Evolutionary conservation across 2,113 vertebrate species (phyloP), one percentile per base, ranked within the genome.

Genomic region (Cervus canadensis): DNA sequence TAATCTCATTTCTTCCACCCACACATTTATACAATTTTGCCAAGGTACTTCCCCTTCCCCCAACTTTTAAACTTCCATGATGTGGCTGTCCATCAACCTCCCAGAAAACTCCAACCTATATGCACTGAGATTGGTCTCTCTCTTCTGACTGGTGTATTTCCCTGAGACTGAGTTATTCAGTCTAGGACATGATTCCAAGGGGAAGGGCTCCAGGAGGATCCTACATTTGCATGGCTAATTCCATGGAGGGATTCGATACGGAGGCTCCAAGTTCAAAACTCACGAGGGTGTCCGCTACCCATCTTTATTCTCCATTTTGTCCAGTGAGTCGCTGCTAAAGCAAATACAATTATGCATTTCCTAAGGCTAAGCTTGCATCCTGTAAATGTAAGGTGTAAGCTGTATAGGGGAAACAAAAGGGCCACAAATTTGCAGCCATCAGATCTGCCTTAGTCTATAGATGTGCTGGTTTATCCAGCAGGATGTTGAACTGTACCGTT

Each of bases 201-300:
- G 71, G 60, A 60, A 40, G 25, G 26, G 40, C 3, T 30, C 45
- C n/a, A 4, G 14, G 6, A 48, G 25, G 21, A n/a, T 36, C 56
- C 33, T 33, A 13, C 16, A 8, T 28, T 33, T 60, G 25, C 14
- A n/a, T 2, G 30, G 26, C 33, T 28, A 43, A 67, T 52, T 83
- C 8, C 43, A 19, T 36, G 43, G 28, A 76, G 13, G 25, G 45
- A 40, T 64, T 90, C 16, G 3, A n/a, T 17, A 9, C 0, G 30
- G 12, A 8, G 3, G 0, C 52, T 59, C 13, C 56, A 62, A 54
- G 28, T 52, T 17, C 30, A 40, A 6, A 17, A 45, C 9, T 71
- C 12, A 33, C 33, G 1, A 21, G 45, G 3, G 16, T 7, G n/a
- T 12, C 33, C 8, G 21, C 19, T 28, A 0, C 21, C 9, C 9